Conservation (phyloP, 2,797 vertebrate genomes). For the Lepilemur ruficaudatus region DNA sequence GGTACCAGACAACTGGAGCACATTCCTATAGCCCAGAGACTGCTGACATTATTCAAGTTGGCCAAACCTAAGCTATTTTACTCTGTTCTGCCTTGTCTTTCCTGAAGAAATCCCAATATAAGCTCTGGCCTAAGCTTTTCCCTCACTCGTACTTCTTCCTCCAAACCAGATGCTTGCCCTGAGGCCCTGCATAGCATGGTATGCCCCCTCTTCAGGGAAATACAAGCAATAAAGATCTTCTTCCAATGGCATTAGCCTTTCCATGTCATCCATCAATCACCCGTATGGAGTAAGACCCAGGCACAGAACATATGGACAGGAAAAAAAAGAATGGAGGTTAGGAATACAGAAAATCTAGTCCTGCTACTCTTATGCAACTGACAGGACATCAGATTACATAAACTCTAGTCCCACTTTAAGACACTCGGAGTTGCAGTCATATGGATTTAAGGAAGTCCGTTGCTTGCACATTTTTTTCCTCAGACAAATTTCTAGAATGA, state of each 20-base stretch:
- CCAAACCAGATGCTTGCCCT: not conserved
- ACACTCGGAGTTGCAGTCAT: not conserved
- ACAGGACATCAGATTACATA: not conserved
- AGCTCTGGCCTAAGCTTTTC: not conserved
- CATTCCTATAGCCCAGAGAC: no score
- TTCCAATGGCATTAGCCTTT: not conserved
- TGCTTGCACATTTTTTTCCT: not conserved
- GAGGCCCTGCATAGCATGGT: accelerated
- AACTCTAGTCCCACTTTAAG: not conserved
- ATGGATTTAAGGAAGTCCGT: not conserved
- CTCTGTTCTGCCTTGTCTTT: not conserved
- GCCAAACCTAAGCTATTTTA: not conserved
- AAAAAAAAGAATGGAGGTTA: not conserved
- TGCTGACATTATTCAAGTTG: not conserved
- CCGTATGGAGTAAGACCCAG: not conserved
- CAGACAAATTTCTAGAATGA: not conserved
- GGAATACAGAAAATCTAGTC: not conserved
- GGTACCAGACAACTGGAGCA: not conserved
- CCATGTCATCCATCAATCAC: not conserved
- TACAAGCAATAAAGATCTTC: not conserved
- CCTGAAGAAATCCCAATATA: not conserved
- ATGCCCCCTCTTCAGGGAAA: not conserved
- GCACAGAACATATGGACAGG: not conserved
- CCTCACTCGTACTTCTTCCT: not conserved
- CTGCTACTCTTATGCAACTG: not conserved